Evolutionary conservation across 1,140 invertebrate species (phyloP).

Genomic region (Leptoteleia sp.): DNA sequence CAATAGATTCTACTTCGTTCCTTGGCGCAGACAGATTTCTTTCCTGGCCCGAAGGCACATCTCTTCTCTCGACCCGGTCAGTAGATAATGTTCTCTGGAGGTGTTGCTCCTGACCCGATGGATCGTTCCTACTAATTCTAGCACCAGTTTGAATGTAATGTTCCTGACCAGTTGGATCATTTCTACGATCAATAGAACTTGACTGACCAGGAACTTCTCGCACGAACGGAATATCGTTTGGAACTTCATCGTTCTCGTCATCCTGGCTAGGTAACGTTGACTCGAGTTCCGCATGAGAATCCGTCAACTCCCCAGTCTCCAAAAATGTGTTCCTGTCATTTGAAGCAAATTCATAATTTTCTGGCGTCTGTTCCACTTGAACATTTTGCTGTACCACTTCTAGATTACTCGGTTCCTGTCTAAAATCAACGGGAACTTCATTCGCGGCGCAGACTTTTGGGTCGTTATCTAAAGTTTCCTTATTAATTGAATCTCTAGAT

Average conservation of each 20-base stretch:
- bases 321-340: conserved; percentile 79
- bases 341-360: conserved; percentile 80
- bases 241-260: conserved; percentile 80
- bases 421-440: conserved; percentile 65
- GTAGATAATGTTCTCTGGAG: conserved; percentile 66
- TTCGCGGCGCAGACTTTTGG: conserved; percentile 66
- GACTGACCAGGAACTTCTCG: conserved; percentile 79
- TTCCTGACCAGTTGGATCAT: conserved; percentile 79
- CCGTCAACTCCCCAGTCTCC: conserved; percentile 79
- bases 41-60: conserved; percentile 77
- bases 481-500: conserved; percentile 77
- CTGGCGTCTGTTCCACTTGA: conserved; percentile 65
- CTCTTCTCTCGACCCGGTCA: conserved; percentile 74
- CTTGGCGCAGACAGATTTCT: conserved; percentile 66
- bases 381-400: conserved; percentile 70
- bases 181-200: conserved; percentile 75
- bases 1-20: conserved; percentile 66
- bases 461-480: conserved; percentile 77
- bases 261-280: conserved; percentile 74
- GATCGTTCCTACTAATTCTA: conserved; percentile 74
- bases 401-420: conserved; percentile 73
- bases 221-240: conserved; percentile 79
- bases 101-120: conserved; percentile 75
- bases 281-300: conserved; percentile 78
- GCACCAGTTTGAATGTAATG: conserved; percentile 72